phyloP scores from a whole-genome alignment of 1,140 invertebrate species.

The Macrosteles quadrilineatus region DNA sequence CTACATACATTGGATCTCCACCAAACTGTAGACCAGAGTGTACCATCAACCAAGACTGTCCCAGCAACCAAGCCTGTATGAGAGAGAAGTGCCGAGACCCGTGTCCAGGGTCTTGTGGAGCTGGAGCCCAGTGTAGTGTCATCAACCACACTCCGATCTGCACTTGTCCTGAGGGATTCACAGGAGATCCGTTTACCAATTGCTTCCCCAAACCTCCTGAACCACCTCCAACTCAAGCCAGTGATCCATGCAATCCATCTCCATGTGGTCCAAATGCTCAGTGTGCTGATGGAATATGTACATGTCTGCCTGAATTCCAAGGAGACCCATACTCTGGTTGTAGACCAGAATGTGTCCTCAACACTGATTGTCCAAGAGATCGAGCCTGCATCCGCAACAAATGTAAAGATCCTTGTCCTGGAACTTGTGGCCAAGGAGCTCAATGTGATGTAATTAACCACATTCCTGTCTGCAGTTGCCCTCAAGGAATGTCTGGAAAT shows the following conservation, averaged over 20 bases:
- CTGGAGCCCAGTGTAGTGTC: slow-evolving; percentile 59
- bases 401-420: slow-evolving; percentile 75
- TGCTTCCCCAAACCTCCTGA: slow-evolving; percentile 54
- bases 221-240: too few relatives aligned
- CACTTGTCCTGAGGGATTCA: slow-evolving; percentile 57
- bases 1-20: slow-evolving; percentile 62
- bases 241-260: slow-evolving; percentile 53
- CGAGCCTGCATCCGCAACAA: slow-evolving; percentile 74
- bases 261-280: slow-evolving; percentile 71
- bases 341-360: slow-evolving; percentile 70
- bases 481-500: slow-evolving; percentile 69
- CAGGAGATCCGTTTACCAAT: slow-evolving; percentile 60
- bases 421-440: slow-evolving; percentile 71
- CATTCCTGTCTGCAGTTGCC: slow-evolving; percentile 71
- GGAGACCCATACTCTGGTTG: slow-evolving; percentile 73
- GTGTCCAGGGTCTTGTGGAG: slow-evolving; percentile 72
- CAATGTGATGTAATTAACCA: slow-evolving; percentile 79
- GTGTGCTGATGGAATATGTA: slow-evolving; percentile 64
- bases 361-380: slow-evolving; percentile 66
- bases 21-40: slow-evolving; percentile 74
- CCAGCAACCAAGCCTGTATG: slow-evolving; percentile 67
- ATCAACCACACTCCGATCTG: slow-evolving; percentile 60
- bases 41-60: slow-evolving; percentile 71
- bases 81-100: slow-evolving; percentile 72
- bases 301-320: slow-evolving; percentile 66